Base-by-base conservation (phyloP, 2,113 vertebrate species). In the Brevimyrus niger region DNA sequence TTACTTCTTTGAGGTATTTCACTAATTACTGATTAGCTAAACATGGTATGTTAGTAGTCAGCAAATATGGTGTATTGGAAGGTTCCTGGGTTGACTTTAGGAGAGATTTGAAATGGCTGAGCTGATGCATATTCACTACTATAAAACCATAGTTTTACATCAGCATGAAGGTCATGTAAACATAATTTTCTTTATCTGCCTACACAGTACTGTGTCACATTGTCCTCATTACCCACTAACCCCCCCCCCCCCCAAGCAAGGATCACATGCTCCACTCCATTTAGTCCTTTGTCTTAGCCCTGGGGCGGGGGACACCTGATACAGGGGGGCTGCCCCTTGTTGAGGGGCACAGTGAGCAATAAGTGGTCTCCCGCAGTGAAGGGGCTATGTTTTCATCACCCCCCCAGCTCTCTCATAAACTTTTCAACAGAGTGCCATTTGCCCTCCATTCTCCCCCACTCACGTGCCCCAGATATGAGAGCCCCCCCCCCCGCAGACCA, bases 391-490 rank as follows among this genome's bases (percentile, higher is more conserved):
- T 94, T 95, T 93, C 93, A 91, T 92, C 94, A 94, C 92, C 92
- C 94, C 95, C 95, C 95, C 94, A 93, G 4, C 89, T 90, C 91
- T 89, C 88, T 51, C 21, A 8, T 96, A 46, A 95, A 95, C 95
- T 93, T 93, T 96, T 95, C 90, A 96, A 92, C 88, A 89, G 51
- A 88, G 88, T 3, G 65, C 23, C 9, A 9, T n/a, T 46, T 84
- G 19, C 23, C 13, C 51, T n/a, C 51, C n/a, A 69, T 89, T 89
- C 80, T 88, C n/a, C 8, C 58, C 58, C 58, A 27, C 23, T n/a
- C 23, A 10, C 3, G 27, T 69, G 61, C 35, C 86, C 35, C 69
- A 51, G 90, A 88, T 23, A 48, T 42, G 27, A n/a, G 83, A 42
- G 23, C 17, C 47, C 65, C 65, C 65, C 46, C 4, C 44, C 4